Percentiles rank a stretch among this genome's conserved stretches.
Conservation (phyloP, 2,888 invertebrate species). For the Orthosia gracilis region DNA sequence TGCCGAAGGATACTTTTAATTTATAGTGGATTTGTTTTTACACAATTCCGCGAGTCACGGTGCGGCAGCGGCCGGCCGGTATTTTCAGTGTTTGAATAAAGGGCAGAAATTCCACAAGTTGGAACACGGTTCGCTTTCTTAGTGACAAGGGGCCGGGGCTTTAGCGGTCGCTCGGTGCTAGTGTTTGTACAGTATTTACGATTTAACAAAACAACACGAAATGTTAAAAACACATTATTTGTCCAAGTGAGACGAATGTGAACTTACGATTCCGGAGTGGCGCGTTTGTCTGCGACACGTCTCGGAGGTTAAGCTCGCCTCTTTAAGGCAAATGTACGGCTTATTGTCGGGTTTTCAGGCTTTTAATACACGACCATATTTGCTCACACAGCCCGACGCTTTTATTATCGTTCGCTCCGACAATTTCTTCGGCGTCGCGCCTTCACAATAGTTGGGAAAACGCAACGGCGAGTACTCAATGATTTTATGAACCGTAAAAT, state of each 20-base stretch:
- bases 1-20: constrained; percentile 62
- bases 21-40: constrained; percentile 65
- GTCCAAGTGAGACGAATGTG: constrained; percentile 90
- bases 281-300: constrained; percentile 89
- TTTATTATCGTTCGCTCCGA: constrained; percentile 81
- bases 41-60: constrained; percentile 58
- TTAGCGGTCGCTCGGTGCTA: constrained; percentile 78
- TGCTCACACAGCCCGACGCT: constrained; percentile 80
- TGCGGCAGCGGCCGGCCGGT: constrained; percentile 49
- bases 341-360: constrained; percentile 86
- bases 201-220: constrained; percentile 91
- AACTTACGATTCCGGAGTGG: constrained; percentile 86
- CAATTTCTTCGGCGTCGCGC: constrained; percentile 73
- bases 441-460: constrained; percentile 79
- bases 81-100: constrained; percentile 79
- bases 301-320: constrained; percentile 81
- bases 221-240: constrained; percentile 91
- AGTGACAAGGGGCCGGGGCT: constrained; percentile 75
- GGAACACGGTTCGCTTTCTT: constrained; percentile 79
- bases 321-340: constrained; percentile 86
- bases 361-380: constrained; percentile 83
- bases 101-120: constrained; percentile 84
- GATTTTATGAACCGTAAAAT: constrained; percentile 84
- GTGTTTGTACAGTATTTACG: constrained; percentile 90
- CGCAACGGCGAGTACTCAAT: constrained; percentile 72